phyloP scores from a whole-genome alignment of 2,888 invertebrate species.

The Mesorhabditis spiculigera region DNA sequence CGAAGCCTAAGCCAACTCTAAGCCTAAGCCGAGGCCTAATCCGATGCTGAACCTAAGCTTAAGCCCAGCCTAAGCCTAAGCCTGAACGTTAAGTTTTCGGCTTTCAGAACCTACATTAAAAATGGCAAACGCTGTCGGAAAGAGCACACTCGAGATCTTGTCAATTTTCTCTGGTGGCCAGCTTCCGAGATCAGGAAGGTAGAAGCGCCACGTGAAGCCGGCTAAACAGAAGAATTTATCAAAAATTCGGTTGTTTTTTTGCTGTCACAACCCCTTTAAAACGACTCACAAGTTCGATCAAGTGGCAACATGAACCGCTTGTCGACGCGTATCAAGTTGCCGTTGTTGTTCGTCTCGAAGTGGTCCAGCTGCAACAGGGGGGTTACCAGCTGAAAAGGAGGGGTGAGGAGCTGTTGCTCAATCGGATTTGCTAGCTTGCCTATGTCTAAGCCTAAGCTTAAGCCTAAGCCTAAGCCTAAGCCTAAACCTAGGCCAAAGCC shows the following conservation, averaged over 20 bases:
- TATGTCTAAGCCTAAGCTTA: background rate
- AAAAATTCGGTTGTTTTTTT: background rate
- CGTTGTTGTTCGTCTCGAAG: conserved; percentile 29
- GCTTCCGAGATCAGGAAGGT: conserved; percentile 19
- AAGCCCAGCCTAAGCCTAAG: conserved; percentile 8
- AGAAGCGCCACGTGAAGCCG: conserved; percentile 4
- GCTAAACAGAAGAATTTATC: background rate
- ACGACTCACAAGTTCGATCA: conserved; percentile 20
- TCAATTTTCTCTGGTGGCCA: conserved; percentile 54
- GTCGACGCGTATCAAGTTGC: background rate
- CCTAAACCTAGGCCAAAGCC: background rate
- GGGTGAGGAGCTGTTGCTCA: background rate
- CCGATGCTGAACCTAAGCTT: background rate
- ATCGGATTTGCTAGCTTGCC: background rate
- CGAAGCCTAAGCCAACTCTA: background rate
- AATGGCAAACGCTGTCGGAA: conserved; percentile 56
- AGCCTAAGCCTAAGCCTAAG: background rate
- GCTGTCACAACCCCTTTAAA: conserved; percentile 6
- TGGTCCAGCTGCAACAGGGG: conserved; percentile 32
- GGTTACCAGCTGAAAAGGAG: conserved; percentile 23
- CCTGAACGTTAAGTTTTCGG: background rate
- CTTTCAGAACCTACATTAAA: conserved; percentile 49
- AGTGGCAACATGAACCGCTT: conserved; percentile 43
- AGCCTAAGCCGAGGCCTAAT: background rate
- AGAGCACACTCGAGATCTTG: conserved; percentile 45